Base-by-base conservation (phyloP, 2,113 vertebrate genomes). In the Struthidea cinerea region DNA sequence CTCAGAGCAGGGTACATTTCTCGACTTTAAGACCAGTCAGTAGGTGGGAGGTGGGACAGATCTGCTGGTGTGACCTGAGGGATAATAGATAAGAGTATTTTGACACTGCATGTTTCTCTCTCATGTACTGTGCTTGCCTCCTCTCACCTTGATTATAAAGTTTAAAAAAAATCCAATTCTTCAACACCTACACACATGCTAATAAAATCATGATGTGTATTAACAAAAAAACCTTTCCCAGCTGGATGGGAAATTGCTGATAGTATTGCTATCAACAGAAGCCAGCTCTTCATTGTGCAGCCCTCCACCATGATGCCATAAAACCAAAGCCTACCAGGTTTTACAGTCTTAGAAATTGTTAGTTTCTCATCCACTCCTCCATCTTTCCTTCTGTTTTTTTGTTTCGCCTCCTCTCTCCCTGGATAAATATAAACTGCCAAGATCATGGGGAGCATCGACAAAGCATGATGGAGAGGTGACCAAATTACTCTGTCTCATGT, bases 61-160 rank as follows among this genome's bases (percentile, higher is more conserved):
- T 92, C 83, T 97, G 84, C 92, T 39, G 46, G 11, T 70, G 84
- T 97, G 94, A 97, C 96, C 98, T 96, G 93, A 86, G 84, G 87
- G 83, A 96, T 96, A 97, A 97, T 90, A 96, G 93, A 90, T 93
- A 91, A 97, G 77, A 92, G 80, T 96, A 70, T 92, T 93, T 93
- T 97, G 65, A 91, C 96, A 96, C 92, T 85, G 89, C 86, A 24
- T 91, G 88, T 96, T 97, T 95, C 91, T 95, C 90, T 95, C 69
- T 94, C 76, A 46, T 73, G 26, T 92, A 91, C 76, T 86, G 70
- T 88, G 94, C 89, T 91, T 94, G 75, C 96, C 92, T 92, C 97
- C 91, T 97, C 93, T 97, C 87, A 94, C 94, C 96, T 96, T 96
- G 97, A 97, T 96, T 96, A 97, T 93, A 90, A 96, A 95, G 79